Base-by-base conservation (phyloP, 2,797 vertebrate genomes). In the Microcaecilia unicolor region DNA sequence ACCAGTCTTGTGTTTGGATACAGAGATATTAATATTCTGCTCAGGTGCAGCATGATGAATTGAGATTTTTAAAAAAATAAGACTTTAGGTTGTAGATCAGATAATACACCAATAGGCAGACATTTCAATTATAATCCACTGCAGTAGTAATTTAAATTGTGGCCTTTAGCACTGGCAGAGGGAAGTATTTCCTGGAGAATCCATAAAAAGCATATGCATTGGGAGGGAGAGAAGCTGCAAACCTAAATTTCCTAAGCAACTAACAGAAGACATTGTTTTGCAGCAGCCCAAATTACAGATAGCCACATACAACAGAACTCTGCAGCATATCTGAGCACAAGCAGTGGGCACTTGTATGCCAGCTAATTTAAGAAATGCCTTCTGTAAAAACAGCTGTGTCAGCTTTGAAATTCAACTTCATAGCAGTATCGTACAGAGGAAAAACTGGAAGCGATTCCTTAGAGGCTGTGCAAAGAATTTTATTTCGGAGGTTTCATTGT, bases 71-170 rank as follows among this genome's bases (percentile, higher is more conserved):
- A 22, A 30, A 38, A 22, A 30, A 38, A 31, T 5, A 26, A 35
- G 18, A 30, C 26, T 51, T 34, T 39, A 2, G 40, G 8, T 2
- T 26, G 37, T 26, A 31, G 28, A 3, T 38, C 31, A 27, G 3
- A 11, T 2, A 46, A 37, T n/a, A 20, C 44, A 2, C 6, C 18
- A 20, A 48, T 51, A n/a, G n/a, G n/a, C n/a, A n/a, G n/a, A n/a
- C n/a, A n/a, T n/a, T n/a, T n/a, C n/a, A n/a, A 37, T 22, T 38
- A 53, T n/a, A n/a, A n/a, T n/a, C 23, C 54, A 41, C 50, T 58
- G 58, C 51, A 47, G 6, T 63, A 54, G 48, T 54, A 61, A 18
- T 35, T 59, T 43, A 28, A 54, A 34, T 54, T 31, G 40, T 21
- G 44, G 27, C 24, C 37, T 28, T 36, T 41, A 32, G 32, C 27